A percentile compares a stretch with the other conserved stretches of the same genome.
These are phyloP conservation scores for Drosophila truncata DNA, from an alignment of 1,140 invertebrate species.

Conservation along the genomic window DNA sequence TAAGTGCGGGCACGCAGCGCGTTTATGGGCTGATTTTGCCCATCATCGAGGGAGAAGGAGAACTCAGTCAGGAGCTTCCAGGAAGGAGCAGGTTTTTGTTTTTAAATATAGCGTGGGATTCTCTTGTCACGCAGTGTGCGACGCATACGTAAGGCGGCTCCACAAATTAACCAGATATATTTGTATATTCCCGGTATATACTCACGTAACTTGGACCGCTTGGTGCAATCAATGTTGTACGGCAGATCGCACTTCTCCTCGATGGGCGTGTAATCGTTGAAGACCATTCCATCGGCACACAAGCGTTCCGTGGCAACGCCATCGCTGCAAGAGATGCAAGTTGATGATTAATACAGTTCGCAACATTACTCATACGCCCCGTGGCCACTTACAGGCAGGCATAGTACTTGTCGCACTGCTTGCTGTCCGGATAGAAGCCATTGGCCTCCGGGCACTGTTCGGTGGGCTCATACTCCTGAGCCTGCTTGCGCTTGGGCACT, in stretches of 20 bases:
- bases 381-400: slow-evolving; percentile 88
- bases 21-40: slow-evolving; percentile 66
- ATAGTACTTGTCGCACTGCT: slow-evolving; percentile 97
- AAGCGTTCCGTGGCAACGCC: slow-evolving; percentile 91
- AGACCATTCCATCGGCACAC: slow-evolving; percentile 96
- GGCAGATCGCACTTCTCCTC: slow-evolving; percentile 95
- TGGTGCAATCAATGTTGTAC: slow-evolving; percentile 93
- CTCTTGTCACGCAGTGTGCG: slow-evolving; percentile 21
- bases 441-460: slow-evolving; percentile 93
- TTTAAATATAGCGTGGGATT: slow-evolving; percentile 57
- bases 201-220: slow-evolving; percentile 92
- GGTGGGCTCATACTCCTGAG: slow-evolving; percentile 73
- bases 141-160: slow-evolving; percentile 55
- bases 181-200: slow-evolving; percentile 55
- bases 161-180: slow-evolving; percentile 34
- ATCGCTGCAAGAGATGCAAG: slow-evolving; percentile 85
- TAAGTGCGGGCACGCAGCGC: slow-evolving; percentile 63
- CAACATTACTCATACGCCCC: slow-evolving; percentile 48
- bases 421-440: slow-evolving; percentile 93
- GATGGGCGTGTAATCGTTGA: slow-evolving; percentile 93
- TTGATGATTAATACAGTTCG: not conserved
- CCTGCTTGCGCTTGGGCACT: slow-evolving; percentile 61
- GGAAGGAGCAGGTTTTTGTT: not conserved
- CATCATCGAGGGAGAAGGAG: slow-evolving; percentile 1
- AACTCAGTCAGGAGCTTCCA: not conserved